Evolutionary conservation across 2,113 vertebrate genomes (phyloP), one percentile per base, ranked within the genome.

Genomic region (Aplodontia rufa): DNA sequence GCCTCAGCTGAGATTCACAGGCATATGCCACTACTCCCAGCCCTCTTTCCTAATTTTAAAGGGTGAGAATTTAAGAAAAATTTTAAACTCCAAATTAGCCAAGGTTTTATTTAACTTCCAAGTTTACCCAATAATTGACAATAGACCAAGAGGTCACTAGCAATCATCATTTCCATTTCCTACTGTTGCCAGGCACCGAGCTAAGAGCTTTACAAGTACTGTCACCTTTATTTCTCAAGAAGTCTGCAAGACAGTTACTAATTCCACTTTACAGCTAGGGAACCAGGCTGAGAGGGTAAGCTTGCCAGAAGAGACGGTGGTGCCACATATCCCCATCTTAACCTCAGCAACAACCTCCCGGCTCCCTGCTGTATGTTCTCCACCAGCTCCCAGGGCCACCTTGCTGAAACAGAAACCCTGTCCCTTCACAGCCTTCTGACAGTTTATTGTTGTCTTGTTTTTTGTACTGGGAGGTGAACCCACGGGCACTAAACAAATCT

Each of bases 21-120:
- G 58, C 58, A 26, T 60, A 26, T 10, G 24, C 26, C 58, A 60
- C 58, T 60, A 26, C 9, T 60, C 58, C 58, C 58, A 60, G 24
- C 24, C 58, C 28, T 60, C 30, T 45, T 55, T 55, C 37, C 79
- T 90, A 55, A 40, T 55, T 82, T 69, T 66, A 83, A 45, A 81
- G 69, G 53, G 7, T 49, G 51, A 87, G 6, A 42, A 40, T 14
- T 66, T 87, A 80, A 86, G 85, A 80, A 69, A 71, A 47, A 4
- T 40, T 47, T 60, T 74, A 78, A 93, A 83, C 51, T 64, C 55
- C 37, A 55, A 79, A 89, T 37, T 13, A 85, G n/a, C 55, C 68
- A 86, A 55, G 32, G 69, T 68, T 90, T 95, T 49, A 62, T 76
- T 91, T 87, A 60, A 86, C 69, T 68, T 49, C 62, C 88, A 42